Base-by-base conservation (phyloP, 2,113 vertebrate genomes). In the Plectropomus leopardus region DNA sequence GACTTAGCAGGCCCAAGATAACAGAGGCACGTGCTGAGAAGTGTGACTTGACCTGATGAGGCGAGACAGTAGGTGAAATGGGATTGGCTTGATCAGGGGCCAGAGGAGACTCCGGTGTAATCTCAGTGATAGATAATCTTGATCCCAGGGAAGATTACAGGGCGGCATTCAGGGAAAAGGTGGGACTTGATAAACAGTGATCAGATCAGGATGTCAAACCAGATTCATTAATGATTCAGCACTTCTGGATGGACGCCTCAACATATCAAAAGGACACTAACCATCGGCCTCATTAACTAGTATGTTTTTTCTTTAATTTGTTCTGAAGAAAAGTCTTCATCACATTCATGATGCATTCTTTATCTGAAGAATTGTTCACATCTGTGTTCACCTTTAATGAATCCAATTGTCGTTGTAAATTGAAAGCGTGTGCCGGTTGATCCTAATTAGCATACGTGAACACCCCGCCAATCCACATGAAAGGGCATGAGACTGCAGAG, bases 111-210 rank as follows among this genome's bases (percentile, higher is more conserved):
- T 57, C 53, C 47, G 64, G 30, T 15, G 6, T 88, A 91, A 92
- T 91, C 86, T 87, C 64, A 87, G 86, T 78, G 76, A 64, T 30
- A 63, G 72, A 86, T 91, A 89, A 91, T 89, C 90, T 75, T 36
- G 61, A 85, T 82, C 63, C 26, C 2, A 13, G 58, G 60, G 68
- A 9, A 79, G 85, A 88, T 86, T 86, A 85, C 1, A 1, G 48
- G 28, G 8, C 36, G 3, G 0, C 42, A 30, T 66, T 60, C 48
- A 32, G 32, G 4, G 54, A 45, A n/a, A 24, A 19, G n/a, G 40
- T 24, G 15, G 45, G 34, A 51, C 57, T 24, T 42, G 60, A 65
- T 78, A 19, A 77, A 68, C 34, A 42, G 8, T 34, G 60, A 72
- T 72, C 21, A 68, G 26, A 83, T 47, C 19, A 48, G 48, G 16